Conservation (phyloP, 2,113 vertebrate genomes). For the Heterochromis multidens region DNA sequence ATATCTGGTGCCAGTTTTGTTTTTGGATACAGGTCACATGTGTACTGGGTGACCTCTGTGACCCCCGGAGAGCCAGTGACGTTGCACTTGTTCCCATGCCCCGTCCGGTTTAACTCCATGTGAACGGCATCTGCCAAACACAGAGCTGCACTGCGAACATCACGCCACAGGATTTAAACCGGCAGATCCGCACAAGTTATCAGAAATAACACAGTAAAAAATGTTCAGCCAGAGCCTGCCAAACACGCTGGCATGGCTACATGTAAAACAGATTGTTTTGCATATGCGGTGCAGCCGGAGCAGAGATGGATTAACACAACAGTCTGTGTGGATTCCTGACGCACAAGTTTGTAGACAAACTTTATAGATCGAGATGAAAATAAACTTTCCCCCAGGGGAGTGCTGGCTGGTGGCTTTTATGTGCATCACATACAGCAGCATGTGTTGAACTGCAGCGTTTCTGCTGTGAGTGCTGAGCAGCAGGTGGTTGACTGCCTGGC, state of each 20-base stretch:
- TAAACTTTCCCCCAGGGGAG: background rate
- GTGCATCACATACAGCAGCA: background rate
- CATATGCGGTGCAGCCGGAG: slow-evolving; percentile 19
- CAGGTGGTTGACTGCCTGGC: background rate
- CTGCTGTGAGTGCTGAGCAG: background rate
- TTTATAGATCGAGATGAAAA: background rate
- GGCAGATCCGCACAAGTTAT: slow-evolving; percentile 23
- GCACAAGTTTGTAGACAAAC: slow-evolving; percentile 14
- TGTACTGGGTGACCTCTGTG: background rate
- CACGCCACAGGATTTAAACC: slow-evolving; percentile 34
- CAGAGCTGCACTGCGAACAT: background rate
- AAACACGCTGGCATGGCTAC: slow-evolving; percentile 24
- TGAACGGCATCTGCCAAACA: slow-evolving; percentile 23
- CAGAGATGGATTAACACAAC: slow-evolving; percentile 25
- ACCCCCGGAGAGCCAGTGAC: background rate
- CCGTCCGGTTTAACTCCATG: background rate
- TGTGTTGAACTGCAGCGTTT: background rate
- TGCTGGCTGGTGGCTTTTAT: background rate
- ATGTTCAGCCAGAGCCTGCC: slow-evolving; percentile 13
- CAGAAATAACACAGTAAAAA: slow-evolving; percentile 42
- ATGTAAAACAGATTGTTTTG: slow-evolving; percentile 45
- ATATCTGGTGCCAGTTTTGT: background rate
- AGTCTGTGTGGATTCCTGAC: slow-evolving; percentile 5
- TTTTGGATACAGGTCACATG: background rate
- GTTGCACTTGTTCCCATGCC: background rate